phyloP scores from a whole-genome alignment of 2,113 vertebrate species.

The Dasyornis broadbenti region DNA sequence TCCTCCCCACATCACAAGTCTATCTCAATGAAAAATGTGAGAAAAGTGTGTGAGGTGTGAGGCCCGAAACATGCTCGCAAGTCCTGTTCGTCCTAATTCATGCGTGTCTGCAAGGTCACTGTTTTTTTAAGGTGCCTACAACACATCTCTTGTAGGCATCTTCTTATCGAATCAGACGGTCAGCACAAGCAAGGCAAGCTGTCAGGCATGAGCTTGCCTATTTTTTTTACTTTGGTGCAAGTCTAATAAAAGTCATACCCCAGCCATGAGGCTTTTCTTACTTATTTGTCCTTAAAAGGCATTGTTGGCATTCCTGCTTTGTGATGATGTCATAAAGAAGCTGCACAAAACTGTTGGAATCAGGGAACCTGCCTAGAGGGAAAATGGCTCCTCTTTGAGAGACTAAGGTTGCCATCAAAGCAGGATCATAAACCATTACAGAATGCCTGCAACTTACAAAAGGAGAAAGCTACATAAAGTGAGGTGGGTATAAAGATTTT shows the following conservation, averaged over 20 bases:
- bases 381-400: neutral
- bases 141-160: neutral
- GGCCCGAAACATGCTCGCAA: neutral
- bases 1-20: neutral
- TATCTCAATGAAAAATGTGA: neutral
- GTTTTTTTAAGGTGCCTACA: neutral
- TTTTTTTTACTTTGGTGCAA: neutral
- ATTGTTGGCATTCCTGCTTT: neutral
- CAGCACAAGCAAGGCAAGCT: neutral
- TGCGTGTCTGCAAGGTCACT: fast-evolving
- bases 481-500: neutral
- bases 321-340: neutral
- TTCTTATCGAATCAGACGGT: neutral
- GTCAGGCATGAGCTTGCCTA: neutral
- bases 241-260: neutral
- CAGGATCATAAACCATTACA: neutral
- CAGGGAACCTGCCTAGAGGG: neutral
- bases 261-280: neutral
- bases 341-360: neutral
- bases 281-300: neutral
- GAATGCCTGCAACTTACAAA: neutral
- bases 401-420: neutral
- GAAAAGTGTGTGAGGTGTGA: neutral
- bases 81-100: neutral
- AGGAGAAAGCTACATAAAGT: neutral